Base-by-base conservation (phyloP, 1,140 invertebrate species). In the Melitaea cinxia region DNA sequence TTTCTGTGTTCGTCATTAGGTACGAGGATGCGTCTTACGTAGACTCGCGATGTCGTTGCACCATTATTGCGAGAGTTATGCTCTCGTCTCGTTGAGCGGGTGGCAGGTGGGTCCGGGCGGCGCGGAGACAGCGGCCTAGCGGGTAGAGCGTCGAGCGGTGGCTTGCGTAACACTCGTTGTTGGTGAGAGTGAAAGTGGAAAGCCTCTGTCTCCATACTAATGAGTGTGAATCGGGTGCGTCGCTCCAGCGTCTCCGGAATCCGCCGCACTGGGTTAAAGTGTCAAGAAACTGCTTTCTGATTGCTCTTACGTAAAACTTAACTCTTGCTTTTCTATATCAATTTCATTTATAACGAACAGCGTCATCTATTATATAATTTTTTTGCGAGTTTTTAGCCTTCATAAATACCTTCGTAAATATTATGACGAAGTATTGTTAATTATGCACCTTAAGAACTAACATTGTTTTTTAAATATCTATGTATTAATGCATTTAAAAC, bases 151-250 rank as follows among this genome's bases (percentile, higher is more conserved):
- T 72, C 64, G 66, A 69, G 72, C 67, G 65, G 70, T 58, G 74
- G 68, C 77, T 91, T 91, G 80, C 85, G 80, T 87, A 89, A 89
- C 65, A 78, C 76, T 80, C 82, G 83, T 82, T 82, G 76, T 82
- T 80, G 74, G 70, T 72, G 83, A 88, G 83, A 89, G 88, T 89
- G 88, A 89, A 91, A 91, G 86, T 89, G 82, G 73, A 77, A 76
- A 77, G 71, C 66, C 76, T 79, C 80, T 78, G 81, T 88, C 83
- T 83, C 78, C 86, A 91, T 89, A 88, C 80, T 83, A 88, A 91
- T 87, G 82, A 87, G 76, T 74, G 80, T 80, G 76, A 85, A 83
- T 77, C 73, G 80, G 77, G 79, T 80, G 76, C 77, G 72, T 75
- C 73, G 78, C 70, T 74, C 79, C 76, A 73, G 52, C 70, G 72